Evolutionary conservation across 2,113 vertebrate genomes (phyloP), one percentile per base, ranked within the genome.

Genomic region (Nothobranchius furzeri): DNA sequence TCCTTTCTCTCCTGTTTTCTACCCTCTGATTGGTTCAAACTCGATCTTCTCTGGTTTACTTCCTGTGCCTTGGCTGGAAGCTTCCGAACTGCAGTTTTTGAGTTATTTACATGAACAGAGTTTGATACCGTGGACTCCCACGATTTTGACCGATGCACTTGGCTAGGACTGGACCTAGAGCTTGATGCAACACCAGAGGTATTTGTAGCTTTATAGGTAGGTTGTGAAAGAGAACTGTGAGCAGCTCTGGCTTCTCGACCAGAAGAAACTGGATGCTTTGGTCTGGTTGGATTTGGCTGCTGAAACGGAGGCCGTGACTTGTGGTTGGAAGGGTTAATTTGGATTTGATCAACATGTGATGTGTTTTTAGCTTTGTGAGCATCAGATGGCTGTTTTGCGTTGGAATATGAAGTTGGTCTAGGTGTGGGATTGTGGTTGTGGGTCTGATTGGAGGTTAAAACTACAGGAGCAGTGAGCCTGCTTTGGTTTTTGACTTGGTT

Each of bases 61-160:
- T 88, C 85, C 63, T 63, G 80, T 3, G 83, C 76, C 62, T 81
- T 91, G 36, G 55, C 24, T 53, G 85, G 85, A 51, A 62, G 15
- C 49, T 82, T 87, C 71, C 69, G 90, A 37, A 72, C 75, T 52
- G 70, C 67, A 25, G 75, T 42, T 77, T 81, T 85, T 14, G 54
- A 37, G 4, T 78, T 70, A 64, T 61, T 70, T 10, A 20, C 72
- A 70, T 81, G 65, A 11, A 53, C 68, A 62, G 71, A 3, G 47
- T 52, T 76, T 25, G 77, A 47, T 10, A 48, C 63, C 7, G 71
- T 3, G 25, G 55, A 42, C n/a, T 88, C 81, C 48, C 73, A 81
- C 42, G 73, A 49, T 64, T 86, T 91, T 59, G 75, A 40, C 54
- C 75, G 80, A 15, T 74, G 74, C 57, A 82, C 86, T 12, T 70